Conservation (phyloP, 2,113 vertebrate species). For the Patagioenas fasciata region DNA sequence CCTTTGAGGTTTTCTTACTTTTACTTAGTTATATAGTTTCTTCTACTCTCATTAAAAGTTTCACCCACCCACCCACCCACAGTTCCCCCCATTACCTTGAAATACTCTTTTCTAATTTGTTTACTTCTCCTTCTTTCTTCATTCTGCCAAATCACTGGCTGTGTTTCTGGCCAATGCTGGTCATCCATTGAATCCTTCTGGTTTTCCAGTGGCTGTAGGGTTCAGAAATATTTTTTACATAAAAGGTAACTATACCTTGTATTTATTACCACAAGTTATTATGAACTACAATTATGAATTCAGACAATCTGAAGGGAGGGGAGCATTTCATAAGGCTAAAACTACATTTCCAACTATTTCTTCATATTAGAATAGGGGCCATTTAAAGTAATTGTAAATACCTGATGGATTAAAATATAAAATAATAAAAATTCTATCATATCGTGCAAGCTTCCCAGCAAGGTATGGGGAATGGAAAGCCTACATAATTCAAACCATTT, state of each 20-base stretch:
- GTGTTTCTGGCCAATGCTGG: constrained; percentile 88
- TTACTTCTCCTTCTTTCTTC: constrained; percentile 93
- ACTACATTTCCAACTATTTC: background rate
- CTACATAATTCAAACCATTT: background rate
- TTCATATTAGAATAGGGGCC: background rate
- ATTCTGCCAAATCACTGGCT: constrained; percentile 89
- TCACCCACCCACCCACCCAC: background rate
- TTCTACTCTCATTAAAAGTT: background rate
- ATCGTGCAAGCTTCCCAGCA: background rate
- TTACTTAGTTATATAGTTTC: background rate
- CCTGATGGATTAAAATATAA: background rate
- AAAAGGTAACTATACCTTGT: background rate
- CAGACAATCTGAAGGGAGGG: background rate
- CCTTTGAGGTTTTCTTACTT: background rate
- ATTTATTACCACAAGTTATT: background rate
- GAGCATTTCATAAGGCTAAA: background rate
- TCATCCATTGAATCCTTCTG: constrained; percentile 84
- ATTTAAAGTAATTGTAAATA: background rate
- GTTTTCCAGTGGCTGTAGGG: constrained; percentile 73
- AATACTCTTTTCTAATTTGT: constrained; percentile 94
- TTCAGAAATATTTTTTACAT: constrained; percentile 11
- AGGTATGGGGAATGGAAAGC: background rate
- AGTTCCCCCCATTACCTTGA: constrained; percentile 80
- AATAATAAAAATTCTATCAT: background rate
- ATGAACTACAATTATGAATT: background rate